Base-by-base conservation (phyloP, 2,888 invertebrate genomes). In the Standfussiana lucernea region DNA sequence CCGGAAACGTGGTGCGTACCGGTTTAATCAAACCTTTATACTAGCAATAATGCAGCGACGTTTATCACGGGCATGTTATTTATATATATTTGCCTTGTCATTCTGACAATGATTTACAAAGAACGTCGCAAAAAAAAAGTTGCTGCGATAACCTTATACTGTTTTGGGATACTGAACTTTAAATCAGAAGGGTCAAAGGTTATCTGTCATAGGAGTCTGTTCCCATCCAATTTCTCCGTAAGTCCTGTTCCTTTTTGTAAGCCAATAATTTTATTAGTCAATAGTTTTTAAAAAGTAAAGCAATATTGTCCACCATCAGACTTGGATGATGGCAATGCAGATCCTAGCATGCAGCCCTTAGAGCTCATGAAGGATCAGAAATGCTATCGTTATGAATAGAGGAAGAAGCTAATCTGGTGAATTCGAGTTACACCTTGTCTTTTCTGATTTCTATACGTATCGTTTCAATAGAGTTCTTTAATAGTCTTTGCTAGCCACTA, bases 71-170 rank as follows among this genome's bases (percentile, higher is more conserved):
- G 18, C 24, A 59, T 64, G 21, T 32, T 42, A 28, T n/a, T 32
- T 42, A 53, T 24, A 18, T 42, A 53, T 24, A 18, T 28, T 83
- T 42, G 53, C 13, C 18, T 24, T 77, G 78, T 78, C 83, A 78
- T 83, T 77, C 62, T 77, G 45, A 56, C 37, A 47, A 56, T 28
- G 2, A 47, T 64, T 76, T 56, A 77, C 32, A 64, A 64, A 64
- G 45, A 28, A 53, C 77, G 32, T 53, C 53, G 13, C 10, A 56
- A 11, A 59, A 11, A 59, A 7, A 59, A 1, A 59, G 24, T 56
- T 18, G 18, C 7, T 13, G 18, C 7, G 45, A 62, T 56, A 59
- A 64, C 35, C 21, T 4, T n/a, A 32, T 28, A 28, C 10, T 77
- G n/a, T 45, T 65, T 83, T 64, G 40, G n/a, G 18, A 37, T 7